These are phyloP conservation scores for Synanceia verrucosa DNA, from an alignment of 2,797 vertebrate genomes.

Conservation along the genomic window DNA sequence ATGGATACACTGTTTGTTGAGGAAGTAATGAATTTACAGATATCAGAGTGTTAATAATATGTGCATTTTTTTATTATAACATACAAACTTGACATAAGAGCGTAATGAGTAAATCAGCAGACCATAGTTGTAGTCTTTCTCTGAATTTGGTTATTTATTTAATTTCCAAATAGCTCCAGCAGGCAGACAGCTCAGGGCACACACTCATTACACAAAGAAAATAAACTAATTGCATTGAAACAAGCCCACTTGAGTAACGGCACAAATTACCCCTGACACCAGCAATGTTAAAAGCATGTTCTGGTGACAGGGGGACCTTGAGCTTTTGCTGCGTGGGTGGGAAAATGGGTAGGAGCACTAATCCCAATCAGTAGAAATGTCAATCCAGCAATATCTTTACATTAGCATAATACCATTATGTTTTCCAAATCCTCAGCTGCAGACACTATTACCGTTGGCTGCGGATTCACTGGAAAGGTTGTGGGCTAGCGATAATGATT, in stretches of 20 bases:
- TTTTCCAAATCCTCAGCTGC: constrained; percentile 59
- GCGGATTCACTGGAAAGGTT: constrained; percentile 63
- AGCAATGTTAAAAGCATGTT: constrained; percentile 65
- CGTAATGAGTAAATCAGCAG: too few relatives aligned
- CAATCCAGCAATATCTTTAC: constrained; percentile 71
- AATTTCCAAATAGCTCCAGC: constrained; percentile 18
- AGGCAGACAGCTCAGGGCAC: constrained; percentile 30
- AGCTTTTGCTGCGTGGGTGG: constrained; percentile 54
- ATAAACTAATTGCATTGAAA: constrained; percentile 58
- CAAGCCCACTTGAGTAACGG: constrained; percentile 54
- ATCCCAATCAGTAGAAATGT: constrained; percentile 78
- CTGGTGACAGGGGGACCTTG: constrained; percentile 55
- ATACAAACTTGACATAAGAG: background rate
- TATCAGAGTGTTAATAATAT: background rate
- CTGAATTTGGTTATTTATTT: constrained; percentile 3
- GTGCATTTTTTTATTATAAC: background rate
- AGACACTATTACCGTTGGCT: constrained; percentile 50
- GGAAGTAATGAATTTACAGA: background rate
- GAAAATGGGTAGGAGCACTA: constrained; percentile 66
- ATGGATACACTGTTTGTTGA: background rate
- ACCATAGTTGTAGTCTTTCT: background rate
- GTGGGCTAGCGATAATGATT: constrained; percentile 59
- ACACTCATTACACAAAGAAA: constrained; percentile 59
- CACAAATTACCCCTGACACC: constrained; percentile 59
- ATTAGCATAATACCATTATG: constrained; percentile 78